Percentiles rank a stretch among this genome's conserved stretches.
Conservation (phyloP, 92 coral and sea anemone genomes). For the Palythoa grandiflora region DNA sequence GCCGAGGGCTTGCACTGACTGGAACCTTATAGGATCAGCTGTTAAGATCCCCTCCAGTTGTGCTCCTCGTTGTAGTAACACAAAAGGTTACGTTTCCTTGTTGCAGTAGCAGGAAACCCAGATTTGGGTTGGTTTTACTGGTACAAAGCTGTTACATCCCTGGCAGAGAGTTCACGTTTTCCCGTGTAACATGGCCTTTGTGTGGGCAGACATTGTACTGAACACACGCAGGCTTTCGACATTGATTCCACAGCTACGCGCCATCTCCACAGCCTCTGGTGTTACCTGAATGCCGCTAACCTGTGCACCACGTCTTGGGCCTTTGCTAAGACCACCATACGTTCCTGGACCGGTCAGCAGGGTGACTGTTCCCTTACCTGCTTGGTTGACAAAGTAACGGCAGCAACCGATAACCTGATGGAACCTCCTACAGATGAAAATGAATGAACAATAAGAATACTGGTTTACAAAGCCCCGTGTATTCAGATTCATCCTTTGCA, state of each 20-base stretch:
- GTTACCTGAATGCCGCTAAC: conserved; percentile 92
- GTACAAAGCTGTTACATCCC: conserved; percentile 27
- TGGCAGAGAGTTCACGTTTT: conserved; percentile 35
- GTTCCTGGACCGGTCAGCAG: conserved; percentile 82
- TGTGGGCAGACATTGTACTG: conserved; percentile 81
- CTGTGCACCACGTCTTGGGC: conserved; percentile 81
- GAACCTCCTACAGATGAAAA: conserved; percentile 82
- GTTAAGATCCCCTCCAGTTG: conserved; percentile 40
- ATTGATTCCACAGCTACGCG: conserved; percentile 86
- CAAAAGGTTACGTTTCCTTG: conserved; percentile 24
- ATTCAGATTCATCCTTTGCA: no score
- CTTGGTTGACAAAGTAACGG: conserved; percentile 82
- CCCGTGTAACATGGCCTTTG: conserved; percentile 45
- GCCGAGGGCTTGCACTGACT: conserved; percentile 46
- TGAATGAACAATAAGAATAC: not conserved
- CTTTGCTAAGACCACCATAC: conserved; percentile 70
- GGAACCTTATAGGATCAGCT: conserved; percentile 36
- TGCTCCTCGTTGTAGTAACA: conserved; percentile 55
- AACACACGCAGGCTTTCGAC: conserved; percentile 94
- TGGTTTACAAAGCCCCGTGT: no score
- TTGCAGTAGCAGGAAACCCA: conserved; percentile 2
- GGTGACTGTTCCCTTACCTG: conserved; percentile 93
- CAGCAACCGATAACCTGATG: conserved; percentile 96
- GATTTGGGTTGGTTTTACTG: conserved; percentile 25
- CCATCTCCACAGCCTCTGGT: conserved; percentile 92